phyloP scores from a whole-genome alignment of 1,140 invertebrate species.

The Drosophila athabasca region DNA sequence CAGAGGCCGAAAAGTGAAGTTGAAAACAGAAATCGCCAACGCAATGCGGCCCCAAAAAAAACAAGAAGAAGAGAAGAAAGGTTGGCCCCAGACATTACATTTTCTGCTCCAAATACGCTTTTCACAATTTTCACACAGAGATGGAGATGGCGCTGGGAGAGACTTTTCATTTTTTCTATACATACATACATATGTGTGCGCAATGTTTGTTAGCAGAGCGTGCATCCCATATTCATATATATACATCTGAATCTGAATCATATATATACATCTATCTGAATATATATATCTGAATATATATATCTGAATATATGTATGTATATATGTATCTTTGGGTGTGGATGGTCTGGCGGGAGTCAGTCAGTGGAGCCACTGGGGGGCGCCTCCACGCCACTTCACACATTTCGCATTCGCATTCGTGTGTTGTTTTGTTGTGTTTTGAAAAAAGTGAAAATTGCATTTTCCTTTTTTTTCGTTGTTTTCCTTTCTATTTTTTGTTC shows the following conservation, averaged over 20 bases:
- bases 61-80: not conserved
- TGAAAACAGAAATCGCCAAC: too few relatives aligned
- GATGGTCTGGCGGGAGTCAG: conserved; percentile 42
- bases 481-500: not conserved
- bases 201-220: conserved; percentile 68
- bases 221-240: conserved; percentile 40
- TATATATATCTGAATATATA: conserved; percentile 19
- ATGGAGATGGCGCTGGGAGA: conserved; percentile 22
- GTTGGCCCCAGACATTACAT: conserved; percentile 63
- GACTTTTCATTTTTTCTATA: conserved; percentile 67
- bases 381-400: too few relatives aligned
- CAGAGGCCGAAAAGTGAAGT: too few relatives aligned
- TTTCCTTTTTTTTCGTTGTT: conserved; percentile 27
- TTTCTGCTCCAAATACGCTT: conserved; percentile 80
- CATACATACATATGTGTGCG: conserved; percentile 60
- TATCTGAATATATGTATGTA: conserved; percentile 17
- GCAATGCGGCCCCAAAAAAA: conserved; percentile 20
- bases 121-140: conserved; percentile 70
- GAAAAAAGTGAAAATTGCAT: conserved; percentile 80
- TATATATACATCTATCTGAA: conserved; percentile 10
- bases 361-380: conserved; percentile 47
- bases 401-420: conserved; percentile 23
- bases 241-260: not conserved
- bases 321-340: not conserved
- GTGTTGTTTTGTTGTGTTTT: conserved; percentile 51